These are phyloP conservation scores for Eublepharis macularius DNA, from an alignment of 2,113 vertebrate genomes.

Conservation along the genomic window DNA sequence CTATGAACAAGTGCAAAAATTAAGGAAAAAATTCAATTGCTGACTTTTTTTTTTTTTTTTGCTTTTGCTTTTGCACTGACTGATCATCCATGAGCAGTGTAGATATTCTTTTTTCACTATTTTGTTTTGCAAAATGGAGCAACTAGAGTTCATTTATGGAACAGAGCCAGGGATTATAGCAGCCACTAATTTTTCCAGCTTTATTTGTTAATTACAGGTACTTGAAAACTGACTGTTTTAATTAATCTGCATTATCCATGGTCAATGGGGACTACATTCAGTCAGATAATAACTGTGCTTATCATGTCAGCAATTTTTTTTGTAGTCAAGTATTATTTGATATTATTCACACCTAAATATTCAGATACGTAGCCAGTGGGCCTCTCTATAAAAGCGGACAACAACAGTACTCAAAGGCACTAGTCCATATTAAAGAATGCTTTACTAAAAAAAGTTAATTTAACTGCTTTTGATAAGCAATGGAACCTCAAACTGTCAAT, in stretches of 20 bases:
- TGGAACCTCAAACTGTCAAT: background rate
- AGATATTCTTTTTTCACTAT: background rate
- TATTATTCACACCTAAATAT: accelerated
- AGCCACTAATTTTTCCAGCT: background rate
- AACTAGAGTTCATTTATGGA: background rate
- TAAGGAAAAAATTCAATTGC: background rate
- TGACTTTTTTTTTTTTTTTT: slow-evolving; percentile 12
- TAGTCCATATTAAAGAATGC: background rate
- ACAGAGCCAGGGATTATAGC: background rate
- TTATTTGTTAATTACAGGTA: background rate
- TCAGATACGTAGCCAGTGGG: accelerated
- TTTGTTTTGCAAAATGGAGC: background rate
- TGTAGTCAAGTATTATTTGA: background rate
- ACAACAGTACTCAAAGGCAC: background rate
- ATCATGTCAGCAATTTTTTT: background rate
- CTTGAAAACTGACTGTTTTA: background rate
- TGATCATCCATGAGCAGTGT: background rate
- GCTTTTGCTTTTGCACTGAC: background rate
- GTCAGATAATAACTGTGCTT: background rate
- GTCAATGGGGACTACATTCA: background rate
- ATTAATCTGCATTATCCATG: background rate
- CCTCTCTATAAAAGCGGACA: background rate
- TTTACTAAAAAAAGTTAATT: background rate
- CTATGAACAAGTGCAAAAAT: background rate
- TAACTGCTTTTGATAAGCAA: background rate